A percentile compares a stretch with the other conserved stretches of the same genome.
phyloP scores from a whole-genome alignment of 64 coral and sea anemone species.

The Cladopsammia gracilis region DNA sequence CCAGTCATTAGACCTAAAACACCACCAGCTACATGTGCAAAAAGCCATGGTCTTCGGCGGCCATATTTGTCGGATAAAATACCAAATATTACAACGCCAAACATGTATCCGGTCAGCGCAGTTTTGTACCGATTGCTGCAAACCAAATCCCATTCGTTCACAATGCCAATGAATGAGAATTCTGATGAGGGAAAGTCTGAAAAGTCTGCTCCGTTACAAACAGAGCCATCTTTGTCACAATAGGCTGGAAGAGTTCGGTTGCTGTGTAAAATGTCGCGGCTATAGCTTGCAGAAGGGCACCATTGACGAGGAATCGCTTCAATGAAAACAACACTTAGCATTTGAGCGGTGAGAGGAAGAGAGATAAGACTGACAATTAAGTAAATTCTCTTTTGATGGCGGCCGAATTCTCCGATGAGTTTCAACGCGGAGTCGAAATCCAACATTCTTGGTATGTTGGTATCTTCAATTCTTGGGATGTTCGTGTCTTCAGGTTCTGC shows the following conservation, averaged over 20 bases:
- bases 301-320: constrained; percentile 76
- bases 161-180: constrained; percentile 79
- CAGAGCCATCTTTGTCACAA: constrained; percentile 70
- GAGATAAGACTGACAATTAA: constrained; percentile 58
- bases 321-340: constrained; percentile 82
- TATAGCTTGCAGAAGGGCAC: constrained; percentile 1
- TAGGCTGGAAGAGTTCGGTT: neutral
- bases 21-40: constrained; percentile 21
- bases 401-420: constrained; percentile 86
- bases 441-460: constrained; percentile 29
- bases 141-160: constrained; percentile 81
- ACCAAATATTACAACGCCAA: constrained; percentile 75
- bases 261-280: neutral
- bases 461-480: neutral
- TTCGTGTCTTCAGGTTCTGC: too few relatives aligned
- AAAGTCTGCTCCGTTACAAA: constrained; percentile 69
- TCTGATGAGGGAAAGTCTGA: neutral
- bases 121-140: constrained; percentile 77
- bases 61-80: constrained; percentile 79
- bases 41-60: constrained; percentile 61
- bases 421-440: constrained; percentile 79
- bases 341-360: constrained; percentile 62
- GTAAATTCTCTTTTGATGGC: constrained; percentile 77
- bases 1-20: constrained; percentile 66
- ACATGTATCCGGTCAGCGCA: constrained; percentile 64